Evolutionary conservation across 1,140 invertebrate genomes (phyloP), one percentile per base, ranked within the genome.

Genomic region (Rhagoletis pomonella): DNA sequence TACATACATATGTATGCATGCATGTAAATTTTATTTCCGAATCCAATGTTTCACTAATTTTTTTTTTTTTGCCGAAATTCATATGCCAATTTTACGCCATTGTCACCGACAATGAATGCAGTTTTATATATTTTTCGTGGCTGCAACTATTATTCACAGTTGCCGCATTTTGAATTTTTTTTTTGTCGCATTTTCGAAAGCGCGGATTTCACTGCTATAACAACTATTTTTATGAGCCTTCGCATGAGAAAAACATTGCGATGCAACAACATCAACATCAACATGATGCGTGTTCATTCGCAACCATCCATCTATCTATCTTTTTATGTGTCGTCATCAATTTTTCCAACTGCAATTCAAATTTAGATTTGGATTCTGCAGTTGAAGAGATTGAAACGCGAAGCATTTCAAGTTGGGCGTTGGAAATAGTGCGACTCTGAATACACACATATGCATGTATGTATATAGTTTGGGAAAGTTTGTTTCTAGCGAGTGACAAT

Each of bases 291-390:
- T 47, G 42, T 73, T 10, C 14, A 10, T 29, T 4, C 29, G 29
- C 39, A 14, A 17, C n/a, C 39, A 73, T 73, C 42, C 42, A 73
- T 73, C 67, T 67, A 67, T 39, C 65, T 29, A 29, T 29, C 29
- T 29, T 29, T 73, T 73, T 73, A 73, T 44, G 67, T 47, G 67
- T 73, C 42, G 67, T 73, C 67, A 73, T 73, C 67, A 73, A 73
- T 73, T 73, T 73, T 44, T 9, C 39, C 67, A 47, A 73, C 67
- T 73, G 67, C 42, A 73, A 73, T 73, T 73, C 67, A 44, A 14
- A 73, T 73, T 73, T 73, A 73, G 67, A 44, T 42, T 1, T 9
- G 39, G 67, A n/a, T 73, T 7, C 67, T 44, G 67, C 39, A 47
- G 67, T 67, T 67, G 64, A 29, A 67, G 19, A 47, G 44, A 73